Conservation (phyloP, 2,888 invertebrate genomes). For the Campoplex nolae region DNA sequence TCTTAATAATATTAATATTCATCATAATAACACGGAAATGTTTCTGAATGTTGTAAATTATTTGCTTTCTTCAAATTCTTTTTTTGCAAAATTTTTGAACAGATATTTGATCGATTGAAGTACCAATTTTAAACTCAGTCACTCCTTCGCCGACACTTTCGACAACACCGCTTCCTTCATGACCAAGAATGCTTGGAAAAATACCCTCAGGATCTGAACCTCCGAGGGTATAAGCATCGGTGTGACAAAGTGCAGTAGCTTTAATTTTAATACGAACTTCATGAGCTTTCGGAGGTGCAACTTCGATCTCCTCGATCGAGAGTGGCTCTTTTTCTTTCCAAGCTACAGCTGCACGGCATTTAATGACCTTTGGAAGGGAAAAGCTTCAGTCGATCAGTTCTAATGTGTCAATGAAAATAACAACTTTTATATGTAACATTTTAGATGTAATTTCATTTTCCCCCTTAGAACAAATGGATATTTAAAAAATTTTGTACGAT, state of each 20-base stretch:
- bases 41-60: neutral
- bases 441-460: too few relatives aligned
- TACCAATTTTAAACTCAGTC: constrained; percentile 92
- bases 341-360: constrained; percentile 97
- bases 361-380: constrained; percentile 88
- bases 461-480: neutral
- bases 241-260: constrained; percentile 95
- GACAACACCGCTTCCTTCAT: constrained; percentile 98
- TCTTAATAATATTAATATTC: too few relatives aligned
- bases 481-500: neutral
- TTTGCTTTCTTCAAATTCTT: neutral
- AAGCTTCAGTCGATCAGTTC: constrained; percentile 32
- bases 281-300: constrained; percentile 96
- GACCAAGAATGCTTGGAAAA: constrained; percentile 97
- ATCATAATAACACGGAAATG: neutral
- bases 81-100: neutral
- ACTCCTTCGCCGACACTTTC: constrained; percentile 98
- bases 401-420: neutral
- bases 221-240: constrained; percentile 95
- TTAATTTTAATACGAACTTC: constrained; percentile 95
- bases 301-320: constrained; percentile 95
- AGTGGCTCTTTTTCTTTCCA: constrained; percentile 97
- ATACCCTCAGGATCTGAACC: constrained; percentile 96
- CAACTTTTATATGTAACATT: too few relatives aligned
- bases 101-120: constrained; percentile 15